These are phyloP conservation scores for Rhinella marina DNA, from an alignment of 2,797 vertebrate genomes.

Conservation along the genomic window DNA sequence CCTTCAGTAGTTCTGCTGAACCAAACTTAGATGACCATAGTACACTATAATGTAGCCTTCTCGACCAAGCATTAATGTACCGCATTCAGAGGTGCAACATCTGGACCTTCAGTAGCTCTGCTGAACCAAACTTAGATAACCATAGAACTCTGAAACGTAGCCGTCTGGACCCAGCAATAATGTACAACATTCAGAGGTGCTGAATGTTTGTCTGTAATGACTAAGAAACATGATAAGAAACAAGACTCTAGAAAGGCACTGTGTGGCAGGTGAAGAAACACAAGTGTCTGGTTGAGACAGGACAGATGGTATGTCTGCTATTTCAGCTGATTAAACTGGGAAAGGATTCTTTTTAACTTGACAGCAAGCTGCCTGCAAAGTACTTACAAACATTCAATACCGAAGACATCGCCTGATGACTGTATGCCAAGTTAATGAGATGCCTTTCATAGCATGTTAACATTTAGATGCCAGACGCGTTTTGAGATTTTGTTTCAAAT, in stretches of 20 bases:
- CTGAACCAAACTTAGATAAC: neutral
- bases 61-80: neutral
- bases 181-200: conserved; percentile 30
- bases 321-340: conserved; percentile 59
- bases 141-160: neutral
- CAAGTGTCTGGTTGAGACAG: conserved; percentile 27
- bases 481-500: conserved; percentile 59
- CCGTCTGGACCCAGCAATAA: neutral
- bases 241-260: conserved; percentile 27
- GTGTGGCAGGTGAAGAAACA: conserved; percentile 53
- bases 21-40: neutral
- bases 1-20: no score
- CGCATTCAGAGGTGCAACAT: neutral
- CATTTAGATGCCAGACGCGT: conserved; percentile 1
- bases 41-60: neutral
- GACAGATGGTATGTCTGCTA: conserved; percentile 53
- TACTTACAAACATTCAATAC: conserved; percentile 20
- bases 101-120: no score
- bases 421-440: conserved; percentile 8
- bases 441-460: conserved; percentile 17
- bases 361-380: neutral
- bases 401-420: conserved; percentile 24
- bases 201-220: conserved; percentile 30
- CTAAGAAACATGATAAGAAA: conserved; percentile 3
- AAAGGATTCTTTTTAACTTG: conserved; percentile 39